Conservation (phyloP, 2,113 vertebrate genomes). For the Psammodynastes pulverulentus region DNA sequence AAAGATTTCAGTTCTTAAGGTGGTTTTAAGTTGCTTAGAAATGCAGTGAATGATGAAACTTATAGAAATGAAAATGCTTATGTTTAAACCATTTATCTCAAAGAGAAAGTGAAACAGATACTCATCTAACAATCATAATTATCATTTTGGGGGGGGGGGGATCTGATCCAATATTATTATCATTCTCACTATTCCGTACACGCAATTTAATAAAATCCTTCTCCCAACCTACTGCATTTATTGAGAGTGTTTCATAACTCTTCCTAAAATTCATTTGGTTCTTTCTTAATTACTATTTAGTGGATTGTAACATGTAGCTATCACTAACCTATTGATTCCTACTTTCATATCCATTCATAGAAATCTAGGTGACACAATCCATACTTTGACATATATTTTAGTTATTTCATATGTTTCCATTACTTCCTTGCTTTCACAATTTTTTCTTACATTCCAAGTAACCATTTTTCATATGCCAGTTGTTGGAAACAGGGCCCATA, state of each 20-base stretch:
- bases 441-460: not conserved
- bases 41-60: not conserved
- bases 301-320: not conserved
- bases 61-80: not conserved
- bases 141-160: not conserved
- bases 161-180: not conserved
- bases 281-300: not conserved
- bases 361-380: not conserved
- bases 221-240: not conserved
- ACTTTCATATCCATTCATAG: not conserved
- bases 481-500: not conserved
- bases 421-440: not conserved
- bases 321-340: not conserved
- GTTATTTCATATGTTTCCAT: not conserved
- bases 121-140: not conserved
- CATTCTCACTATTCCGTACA: not conserved
- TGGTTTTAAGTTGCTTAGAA: not conserved
- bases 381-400: not conserved
- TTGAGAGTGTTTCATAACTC: not conserved
- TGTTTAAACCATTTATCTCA: not conserved
- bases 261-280: not conserved
- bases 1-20: not conserved
- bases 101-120: not conserved
- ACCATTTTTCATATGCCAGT: not conserved
- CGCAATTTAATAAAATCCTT: not conserved